Evolutionary conservation across 2,888 invertebrate species (phyloP).

Genomic region (Deilephila porcellus): DNA sequence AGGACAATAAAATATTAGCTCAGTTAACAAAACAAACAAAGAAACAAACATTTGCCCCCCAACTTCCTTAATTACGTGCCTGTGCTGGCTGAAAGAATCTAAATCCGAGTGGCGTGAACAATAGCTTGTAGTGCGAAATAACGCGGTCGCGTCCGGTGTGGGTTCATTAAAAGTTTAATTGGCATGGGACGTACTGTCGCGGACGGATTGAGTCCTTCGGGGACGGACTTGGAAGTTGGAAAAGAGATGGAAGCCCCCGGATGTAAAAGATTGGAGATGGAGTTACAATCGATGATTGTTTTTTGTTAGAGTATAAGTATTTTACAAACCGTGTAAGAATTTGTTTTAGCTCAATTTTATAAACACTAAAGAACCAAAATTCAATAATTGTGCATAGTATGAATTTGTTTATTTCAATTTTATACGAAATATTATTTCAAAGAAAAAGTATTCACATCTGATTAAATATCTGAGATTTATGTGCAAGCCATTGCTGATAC

Average conservation of each 20-base stretch:
- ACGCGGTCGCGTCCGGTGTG: conserved; percentile 32
- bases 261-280: not conserved
- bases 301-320: not conserved
- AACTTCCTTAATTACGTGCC: conserved; percentile 26
- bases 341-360: no score
- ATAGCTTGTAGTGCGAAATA: conserved; percentile 30
- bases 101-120: conserved; percentile 26
- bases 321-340: no score
- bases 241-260: not conserved
- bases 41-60: conserved; percentile 18
- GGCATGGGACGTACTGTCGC: conserved; percentile 42
- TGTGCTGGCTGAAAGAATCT: conserved; percentile 24
- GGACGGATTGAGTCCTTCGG: conserved; percentile 4
- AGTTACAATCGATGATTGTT: not conserved
- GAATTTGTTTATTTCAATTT: no score
- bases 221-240: conserved; percentile 3
- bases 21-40: conserved; percentile 14
- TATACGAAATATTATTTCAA: no score
- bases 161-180: conserved; percentile 51
- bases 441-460: no score
- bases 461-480: no score
- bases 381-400: not conserved
- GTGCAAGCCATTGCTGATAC: no score
- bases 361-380: no score
- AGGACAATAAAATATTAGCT: conserved; percentile 2